These are phyloP conservation scores for Oreochromis spilurus DNA, from an alignment of 2,113 vertebrate species.

Conservation along the genomic window DNA sequence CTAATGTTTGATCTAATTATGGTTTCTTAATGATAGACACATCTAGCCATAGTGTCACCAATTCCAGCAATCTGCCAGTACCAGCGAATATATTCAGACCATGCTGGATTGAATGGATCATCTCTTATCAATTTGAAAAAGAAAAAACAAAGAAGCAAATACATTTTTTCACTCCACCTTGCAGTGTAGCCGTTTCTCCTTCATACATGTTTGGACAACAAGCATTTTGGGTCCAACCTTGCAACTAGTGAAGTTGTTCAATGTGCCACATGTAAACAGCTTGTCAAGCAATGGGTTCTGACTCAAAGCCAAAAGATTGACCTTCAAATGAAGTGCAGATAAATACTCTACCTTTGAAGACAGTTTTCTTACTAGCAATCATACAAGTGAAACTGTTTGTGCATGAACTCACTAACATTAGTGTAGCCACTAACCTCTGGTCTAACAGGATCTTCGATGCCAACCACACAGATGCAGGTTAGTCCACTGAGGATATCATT, in stretches of 20 bases:
- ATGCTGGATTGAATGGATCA: neutral
- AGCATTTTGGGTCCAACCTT: neutral
- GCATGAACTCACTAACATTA: neutral
- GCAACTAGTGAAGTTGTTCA: neutral
- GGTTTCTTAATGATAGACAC: neutral
- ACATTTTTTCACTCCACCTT: neutral
- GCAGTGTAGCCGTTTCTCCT: neutral
- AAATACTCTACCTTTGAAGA: neutral
- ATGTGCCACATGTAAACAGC: neutral
- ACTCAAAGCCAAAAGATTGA: neutral
- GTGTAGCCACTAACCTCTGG: conserved; percentile 78
- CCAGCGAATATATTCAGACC: neutral
- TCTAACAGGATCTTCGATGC: conserved; percentile 97
- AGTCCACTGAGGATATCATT: conserved; percentile 90
- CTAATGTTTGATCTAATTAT: neutral
- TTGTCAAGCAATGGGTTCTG: neutral
- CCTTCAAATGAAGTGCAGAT: neutral
- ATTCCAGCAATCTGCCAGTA: neutral
- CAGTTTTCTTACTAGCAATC: neutral
- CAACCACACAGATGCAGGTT: conserved; percentile 92
- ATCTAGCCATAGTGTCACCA: neutral
- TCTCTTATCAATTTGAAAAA: neutral
- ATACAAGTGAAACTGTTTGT: neutral
- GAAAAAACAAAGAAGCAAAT: too few species aligned
- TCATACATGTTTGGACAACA: neutral